Evolutionary conservation across 2,113 vertebrate species (phyloP).

Genomic region (Cervus canadensis): DNA sequence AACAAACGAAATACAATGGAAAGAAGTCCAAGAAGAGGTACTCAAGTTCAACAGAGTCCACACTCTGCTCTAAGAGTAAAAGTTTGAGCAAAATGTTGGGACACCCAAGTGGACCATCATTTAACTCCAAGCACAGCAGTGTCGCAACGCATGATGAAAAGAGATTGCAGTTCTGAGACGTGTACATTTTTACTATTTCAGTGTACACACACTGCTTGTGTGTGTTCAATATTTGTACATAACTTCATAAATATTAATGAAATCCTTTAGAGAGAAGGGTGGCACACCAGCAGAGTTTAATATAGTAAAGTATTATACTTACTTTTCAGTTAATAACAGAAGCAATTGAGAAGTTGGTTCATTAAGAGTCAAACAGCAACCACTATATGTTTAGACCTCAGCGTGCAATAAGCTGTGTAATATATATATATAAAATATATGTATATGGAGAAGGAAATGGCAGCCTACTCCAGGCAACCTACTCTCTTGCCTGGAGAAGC

Average conservation of each 20-base stretch:
- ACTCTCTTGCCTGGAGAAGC: neutral
- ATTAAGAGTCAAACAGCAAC: conserved; percentile 60
- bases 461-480: neutral
- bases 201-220: neutral
- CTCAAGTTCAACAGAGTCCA: neutral
- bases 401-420: neutral
- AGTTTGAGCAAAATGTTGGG: neutral
- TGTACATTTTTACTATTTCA: neutral
- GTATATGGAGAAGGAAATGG: neutral
- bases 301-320: neutral
- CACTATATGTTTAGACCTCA: conserved; percentile 26
- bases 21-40: neutral
- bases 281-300: conserved; percentile 8
- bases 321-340: conserved; percentile 24
- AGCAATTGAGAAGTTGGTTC: conserved; percentile 45
- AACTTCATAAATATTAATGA: neutral
- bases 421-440: no score
- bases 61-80: neutral
- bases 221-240: neutral
- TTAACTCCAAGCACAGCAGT: neutral
- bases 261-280: conserved; percentile 32
- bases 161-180: fast-evolving
- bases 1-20: neutral
- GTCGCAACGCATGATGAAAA: neutral
- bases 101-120: neutral